Evolutionary conservation across 2,888 invertebrate species (phyloP).

Genomic region (Aphidius colemani): DNA sequence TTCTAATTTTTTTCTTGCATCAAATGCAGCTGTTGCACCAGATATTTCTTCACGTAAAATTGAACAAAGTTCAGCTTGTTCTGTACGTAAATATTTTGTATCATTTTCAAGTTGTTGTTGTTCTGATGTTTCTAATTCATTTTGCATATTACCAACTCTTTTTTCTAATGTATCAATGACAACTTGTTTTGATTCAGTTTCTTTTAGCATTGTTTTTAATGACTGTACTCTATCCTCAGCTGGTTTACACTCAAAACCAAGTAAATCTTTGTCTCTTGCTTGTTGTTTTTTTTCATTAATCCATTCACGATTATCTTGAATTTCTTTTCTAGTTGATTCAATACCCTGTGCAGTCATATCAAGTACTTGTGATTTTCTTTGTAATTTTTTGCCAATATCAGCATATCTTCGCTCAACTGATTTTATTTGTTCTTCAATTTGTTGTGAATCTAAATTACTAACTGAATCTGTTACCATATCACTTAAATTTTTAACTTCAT

Average conservation of each 20-base stretch:
- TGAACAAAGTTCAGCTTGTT: conserved; percentile 75
- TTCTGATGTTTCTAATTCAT: conserved; percentile 84
- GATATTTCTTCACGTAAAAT: conserved; percentile 77
- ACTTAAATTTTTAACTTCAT: conserved; percentile 73
- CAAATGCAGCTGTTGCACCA: conserved; percentile 71
- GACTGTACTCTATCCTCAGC: conserved; percentile 76
- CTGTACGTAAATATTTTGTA: conserved; percentile 72
- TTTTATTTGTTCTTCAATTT: conserved; percentile 87
- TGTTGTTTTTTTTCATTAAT: conserved; percentile 74
- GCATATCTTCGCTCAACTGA: conserved; percentile 82
- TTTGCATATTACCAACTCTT: conserved; percentile 80
- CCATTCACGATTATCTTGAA: conserved; percentile 80
- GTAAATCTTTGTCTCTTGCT: conserved; percentile 69
- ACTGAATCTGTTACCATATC: conserved; percentile 77
- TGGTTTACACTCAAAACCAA: conserved; percentile 78
- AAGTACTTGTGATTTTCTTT: conserved; percentile 81
- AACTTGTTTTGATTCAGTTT: conserved; percentile 82
- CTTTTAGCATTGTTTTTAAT: conserved; percentile 77
- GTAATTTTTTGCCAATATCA: conserved; percentile 82
- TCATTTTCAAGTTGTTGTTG: conserved; percentile 78
- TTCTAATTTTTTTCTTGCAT: conserved; percentile 75
- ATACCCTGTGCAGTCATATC: conserved; percentile 84
- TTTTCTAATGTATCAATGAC: conserved; percentile 82
- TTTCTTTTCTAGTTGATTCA: conserved; percentile 79
- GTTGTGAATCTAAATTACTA: conserved; percentile 86